Percentiles rank a stretch among this genome's conserved stretches.
phyloP scores from a whole-genome alignment of 2,113 vertebrate genomes.

The Camelus bactrianus region DNA sequence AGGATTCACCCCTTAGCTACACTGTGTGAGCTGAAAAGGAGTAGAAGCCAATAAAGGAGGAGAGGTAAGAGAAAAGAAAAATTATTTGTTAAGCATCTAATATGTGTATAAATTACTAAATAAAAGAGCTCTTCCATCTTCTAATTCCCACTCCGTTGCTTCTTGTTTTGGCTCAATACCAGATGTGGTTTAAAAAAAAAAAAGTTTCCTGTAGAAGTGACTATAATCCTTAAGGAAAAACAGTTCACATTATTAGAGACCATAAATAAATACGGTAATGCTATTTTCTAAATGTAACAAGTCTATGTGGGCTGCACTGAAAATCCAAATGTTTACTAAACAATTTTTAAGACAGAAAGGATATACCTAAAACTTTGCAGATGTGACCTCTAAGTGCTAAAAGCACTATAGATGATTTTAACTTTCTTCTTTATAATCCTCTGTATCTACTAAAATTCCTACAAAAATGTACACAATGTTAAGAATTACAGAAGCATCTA shows the following conservation, averaged over 20 bases:
- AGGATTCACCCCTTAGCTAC: neutral
- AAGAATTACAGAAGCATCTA: neutral
- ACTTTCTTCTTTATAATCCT: slow-evolving; percentile 23
- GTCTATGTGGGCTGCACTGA: neutral
- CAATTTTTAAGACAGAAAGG: neutral
- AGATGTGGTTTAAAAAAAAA: neutral
- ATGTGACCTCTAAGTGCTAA: neutral
- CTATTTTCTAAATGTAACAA: neutral
- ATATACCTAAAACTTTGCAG: neutral
- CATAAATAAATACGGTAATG: neutral
- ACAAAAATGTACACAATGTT: neutral
- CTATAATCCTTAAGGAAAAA: neutral
- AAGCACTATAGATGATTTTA: neutral
- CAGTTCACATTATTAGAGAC: neutral
- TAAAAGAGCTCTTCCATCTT: neutral
- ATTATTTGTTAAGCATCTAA: neutral
- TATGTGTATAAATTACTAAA: neutral
- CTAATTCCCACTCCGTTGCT: neutral
- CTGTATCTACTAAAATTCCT: neutral
- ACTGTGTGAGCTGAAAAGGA: neutral
- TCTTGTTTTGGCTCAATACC: neutral
- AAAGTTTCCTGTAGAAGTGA: neutral
- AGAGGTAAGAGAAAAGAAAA: neutral
- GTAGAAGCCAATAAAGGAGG: neutral
- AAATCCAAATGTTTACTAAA: slow-evolving; percentile 4